Percentiles rank a stretch among this genome's conserved stretches.
Conservation (phyloP, 1,140 invertebrate species). For the Pseudomyrmex flavicornis region DNA sequence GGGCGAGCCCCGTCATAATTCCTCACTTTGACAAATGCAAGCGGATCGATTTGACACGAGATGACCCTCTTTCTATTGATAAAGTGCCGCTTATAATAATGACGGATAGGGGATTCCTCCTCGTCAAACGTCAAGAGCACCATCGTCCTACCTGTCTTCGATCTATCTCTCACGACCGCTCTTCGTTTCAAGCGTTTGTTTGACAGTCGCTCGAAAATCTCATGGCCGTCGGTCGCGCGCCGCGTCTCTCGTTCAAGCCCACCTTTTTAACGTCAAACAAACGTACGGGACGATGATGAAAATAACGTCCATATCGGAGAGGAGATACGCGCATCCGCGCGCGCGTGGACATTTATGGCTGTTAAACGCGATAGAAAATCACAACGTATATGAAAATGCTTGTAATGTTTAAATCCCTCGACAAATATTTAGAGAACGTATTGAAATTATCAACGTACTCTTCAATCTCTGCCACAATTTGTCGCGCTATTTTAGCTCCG, state of each 20-base stretch:
- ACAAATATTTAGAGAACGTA: conserved; percentile 29
- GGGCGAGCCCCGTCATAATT: conserved; percentile 60
- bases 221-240: neutral
- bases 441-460: neutral
- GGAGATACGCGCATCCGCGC: neutral
- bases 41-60: conserved; percentile 64
- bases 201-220: conserved; percentile 52
- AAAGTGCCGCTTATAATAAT: conserved; percentile 66
- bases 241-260: conserved; percentile 18
- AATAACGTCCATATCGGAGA: conserved; percentile 6
- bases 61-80: conserved; percentile 59
- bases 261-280: conserved; percentile 41
- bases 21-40: conserved; percentile 60
- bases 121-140: conserved; percentile 61
- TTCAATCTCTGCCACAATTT: neutral
- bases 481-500: neutral
- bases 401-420: conserved; percentile 21
- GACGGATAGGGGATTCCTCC: conserved; percentile 53
- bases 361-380: conserved; percentile 29
- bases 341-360: conserved; percentile 28
- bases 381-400: conserved; percentile 13
- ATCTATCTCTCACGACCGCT: conserved; percentile 43
- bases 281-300: conserved; percentile 29
- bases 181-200: conserved; percentile 44
- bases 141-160: conserved; percentile 58